Evolutionary conservation across 2,888 invertebrate species (phyloP).

Genomic region (Baronia brevicornis): DNA sequence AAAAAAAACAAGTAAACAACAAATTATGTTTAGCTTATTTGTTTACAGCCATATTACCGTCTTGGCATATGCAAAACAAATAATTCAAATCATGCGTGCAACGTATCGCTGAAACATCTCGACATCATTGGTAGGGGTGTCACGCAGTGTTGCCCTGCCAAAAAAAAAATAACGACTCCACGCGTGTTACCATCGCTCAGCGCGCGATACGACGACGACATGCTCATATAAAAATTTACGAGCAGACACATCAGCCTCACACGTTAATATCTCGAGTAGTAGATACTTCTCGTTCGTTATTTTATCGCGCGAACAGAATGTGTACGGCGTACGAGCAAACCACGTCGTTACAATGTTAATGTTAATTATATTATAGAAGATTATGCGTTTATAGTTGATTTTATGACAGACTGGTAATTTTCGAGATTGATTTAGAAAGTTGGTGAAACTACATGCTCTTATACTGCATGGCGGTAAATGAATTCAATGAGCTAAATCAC

Average conservation of each 20-base stretch:
- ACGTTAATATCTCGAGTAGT: slow-evolving; percentile 35
- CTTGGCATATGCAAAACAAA: slow-evolving; percentile 30
- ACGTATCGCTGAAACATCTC: slow-evolving; percentile 36
- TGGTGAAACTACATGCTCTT: too few relatives aligned
- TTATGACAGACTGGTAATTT: too few relatives aligned
- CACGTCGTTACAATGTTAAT: too few relatives aligned
- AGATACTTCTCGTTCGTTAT: slow-evolving; percentile 18
- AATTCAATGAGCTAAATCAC: too few relatives aligned
- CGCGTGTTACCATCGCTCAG: slow-evolving; percentile 32
- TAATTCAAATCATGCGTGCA: slow-evolving; percentile 48
- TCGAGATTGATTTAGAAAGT: too few relatives aligned
- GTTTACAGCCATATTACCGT: slow-evolving; percentile 13
- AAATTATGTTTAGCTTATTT: slow-evolving; percentile 12
- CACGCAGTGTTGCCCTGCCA: slow-evolving; percentile 47
- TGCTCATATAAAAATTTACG: slow-evolving; percentile 59
- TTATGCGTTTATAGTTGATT: too few relatives aligned
- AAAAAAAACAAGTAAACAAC: too few relatives aligned
- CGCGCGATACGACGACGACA: slow-evolving; percentile 38
- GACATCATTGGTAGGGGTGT: slow-evolving; percentile 38
- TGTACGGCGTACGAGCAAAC: slow-evolving; percentile 1
- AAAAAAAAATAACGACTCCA: slow-evolving; percentile 36
- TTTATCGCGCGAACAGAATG: slow-evolving; percentile 13
- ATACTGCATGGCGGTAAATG: too few relatives aligned
- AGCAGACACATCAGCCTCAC: slow-evolving; percentile 32
- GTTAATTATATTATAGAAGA: too few relatives aligned